phyloP scores from a whole-genome alignment of 2,888 invertebrate species.

The Apotomis capreana region DNA sequence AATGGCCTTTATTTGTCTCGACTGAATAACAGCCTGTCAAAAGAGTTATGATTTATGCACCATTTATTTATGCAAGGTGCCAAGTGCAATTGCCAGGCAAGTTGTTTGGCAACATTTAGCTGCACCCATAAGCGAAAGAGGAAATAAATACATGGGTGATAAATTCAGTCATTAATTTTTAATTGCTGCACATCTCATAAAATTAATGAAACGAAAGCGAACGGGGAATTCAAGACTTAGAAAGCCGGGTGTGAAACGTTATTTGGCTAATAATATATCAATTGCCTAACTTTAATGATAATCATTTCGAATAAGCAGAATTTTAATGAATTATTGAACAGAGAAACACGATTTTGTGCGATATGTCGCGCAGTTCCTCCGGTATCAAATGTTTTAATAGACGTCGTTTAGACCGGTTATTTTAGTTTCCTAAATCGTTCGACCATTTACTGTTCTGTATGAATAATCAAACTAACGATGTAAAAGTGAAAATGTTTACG shows the following conservation, averaged over 20 bases:
- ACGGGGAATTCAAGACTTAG: conserved; percentile 19
- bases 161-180: conserved; percentile 26
- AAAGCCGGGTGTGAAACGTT: conserved; percentile 34
- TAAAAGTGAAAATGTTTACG: conserved; percentile 41
- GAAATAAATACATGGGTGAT: conserved; percentile 27
- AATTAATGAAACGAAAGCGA: conserved; percentile 31
- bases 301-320: conserved; percentile 26
- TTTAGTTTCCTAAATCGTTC: conserved; percentile 36
- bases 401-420: conserved; percentile 25
- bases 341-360: conserved; percentile 56
- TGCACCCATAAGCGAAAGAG: conserved; percentile 41
- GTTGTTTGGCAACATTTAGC: conserved; percentile 56
- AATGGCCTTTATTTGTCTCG: conserved; percentile 65
- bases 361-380: conserved; percentile 44
- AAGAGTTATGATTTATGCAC: conserved; percentile 65
- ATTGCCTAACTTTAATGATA: conserved; percentile 5
- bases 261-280: conserved; percentile 19
- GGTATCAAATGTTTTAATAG: conserved; percentile 2
- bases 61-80: conserved; percentile 59
- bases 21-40: conserved; percentile 62
- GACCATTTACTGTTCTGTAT: conserved; percentile 31
- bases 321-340: conserved; percentile 62
- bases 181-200: conserved; percentile 12
- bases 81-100: conserved; percentile 60
- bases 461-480: conserved; percentile 31